Base-by-base conservation (phyloP, 2,113 vertebrate genomes). In the Nesoenas mayeri region DNA sequence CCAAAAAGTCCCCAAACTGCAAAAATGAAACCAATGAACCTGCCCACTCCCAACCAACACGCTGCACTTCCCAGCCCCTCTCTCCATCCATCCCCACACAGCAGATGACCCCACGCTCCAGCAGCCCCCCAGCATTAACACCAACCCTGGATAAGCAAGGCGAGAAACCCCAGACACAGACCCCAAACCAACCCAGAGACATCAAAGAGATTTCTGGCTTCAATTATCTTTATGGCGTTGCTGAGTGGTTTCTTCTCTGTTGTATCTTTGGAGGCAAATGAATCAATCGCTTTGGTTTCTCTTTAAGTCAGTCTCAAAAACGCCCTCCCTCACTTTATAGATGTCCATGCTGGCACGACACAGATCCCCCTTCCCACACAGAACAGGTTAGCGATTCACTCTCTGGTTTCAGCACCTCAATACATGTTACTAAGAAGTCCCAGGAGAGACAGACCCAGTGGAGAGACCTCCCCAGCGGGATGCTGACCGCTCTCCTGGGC, bases 291-390 rank as follows among this genome's bases (percentile, higher is more conserved):
- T 69, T 66, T 44, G 75, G 40, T 40, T 61, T 73, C 56, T 38
- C 50, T 70, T 83, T 31, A 34, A 1, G 1, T 13, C 77, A 50
- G 42, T n/a, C 64, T 73, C 25, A 3, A 15, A 80, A 78, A 31
- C 2, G 14, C 14, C 11, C 34, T 11, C 8, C 34, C 17, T 11
- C 54, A 11, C 1, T 32, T 82, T 24, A 12, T 51, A 60, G 74
- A 11, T 3, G 5, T 28, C 54, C 1, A 2, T 5, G 8, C 61
- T 44, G 62, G 50, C 57, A 65, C 2, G 0, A 31, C 4, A 1
- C 31, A 26, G 13, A 57, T 32, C 70, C 72, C 66, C 44, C 18
- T 25, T 6, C n/a, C 13, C 36, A 28, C 3, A 3, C 3, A 18
- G 38, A 77, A 7, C 32, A 12, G 7, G n/a, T 15, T 32, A 31